Base-by-base conservation (phyloP, 1,140 invertebrate genomes). In the Plutomurus gul region DNA sequence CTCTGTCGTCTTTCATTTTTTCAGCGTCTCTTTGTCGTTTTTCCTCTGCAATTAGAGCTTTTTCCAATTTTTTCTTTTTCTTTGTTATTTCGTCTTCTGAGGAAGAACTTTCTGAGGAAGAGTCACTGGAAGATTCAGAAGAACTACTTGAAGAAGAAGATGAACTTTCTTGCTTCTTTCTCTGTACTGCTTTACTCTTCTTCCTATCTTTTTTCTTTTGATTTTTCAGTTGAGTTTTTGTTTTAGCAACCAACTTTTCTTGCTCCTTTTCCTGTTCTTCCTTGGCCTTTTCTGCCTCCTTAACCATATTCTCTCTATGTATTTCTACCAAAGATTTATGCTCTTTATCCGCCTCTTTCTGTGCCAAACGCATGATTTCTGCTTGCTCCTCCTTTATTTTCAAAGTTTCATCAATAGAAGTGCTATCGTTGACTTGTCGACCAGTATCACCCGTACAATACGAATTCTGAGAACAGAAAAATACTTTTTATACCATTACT, bases 381-480 rank as follows among this genome's bases (percentile, higher is more conserved):
- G 87, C 86, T 37, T 87, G 86, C 43, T 88, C 87, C 3, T 77
- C 71, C 80, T 78, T 72, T 37, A 74, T 73, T 78, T 81, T 56
- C 74, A 75, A 25, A n/a, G 84, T 77, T 27, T 86, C 75, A 13
- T 56, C 47, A 11, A 80, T 36, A 76, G 71, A 60, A 22, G 75
- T 46, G 60, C 72, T 47, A 56, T 79, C 80, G 75, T 84, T 80
- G 0, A 85, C 85, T 25, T 72, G 82, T 85, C 91, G 92, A 16
- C 94, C 94, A 7, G 92, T 89, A 85, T 94, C 92, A 4, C 96
- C 96, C 30, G 95, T 93, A 82, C 94, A 95, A 84, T 95, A 95
- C 0, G 93, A 94, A 88, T 94, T 93, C 89, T 91, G 82, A 65
- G 16, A 22, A 3, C 10, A 4, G 22, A 56, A 56, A 16, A 20